Percentiles rank a stretch among this genome's conserved stretches.
Conservation (phyloP, 2,797 vertebrate species). For the Euthynnus affinis region DNA sequence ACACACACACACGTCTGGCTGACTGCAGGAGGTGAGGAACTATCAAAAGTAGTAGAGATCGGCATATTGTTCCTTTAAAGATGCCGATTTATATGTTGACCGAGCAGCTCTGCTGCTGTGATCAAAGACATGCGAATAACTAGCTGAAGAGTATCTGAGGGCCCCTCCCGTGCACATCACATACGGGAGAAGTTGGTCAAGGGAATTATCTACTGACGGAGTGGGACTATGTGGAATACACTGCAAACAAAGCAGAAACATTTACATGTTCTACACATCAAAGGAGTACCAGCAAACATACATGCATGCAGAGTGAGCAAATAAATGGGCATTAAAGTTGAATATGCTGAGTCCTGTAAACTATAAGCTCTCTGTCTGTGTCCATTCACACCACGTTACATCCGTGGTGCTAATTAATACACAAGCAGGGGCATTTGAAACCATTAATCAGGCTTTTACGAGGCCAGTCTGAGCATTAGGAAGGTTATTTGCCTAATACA, state of each 20-base stretch:
- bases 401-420: constrained; percentile 66
- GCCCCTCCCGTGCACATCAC: constrained; percentile 9
- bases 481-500: constrained; percentile 82
- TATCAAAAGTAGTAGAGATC: constrained; percentile 23
- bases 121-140: constrained; percentile 58
- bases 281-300: constrained; percentile 26
- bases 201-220: constrained; percentile 22
- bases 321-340: constrained; percentile 4
- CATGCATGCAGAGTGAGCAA: neutral
- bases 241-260: constrained; percentile 40
- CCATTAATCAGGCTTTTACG: constrained; percentile 84
- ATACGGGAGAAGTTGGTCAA: constrained; percentile 19
- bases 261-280: constrained; percentile 19
- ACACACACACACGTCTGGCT: constrained; percentile 5
- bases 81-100: constrained; percentile 50
- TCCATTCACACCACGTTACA: constrained; percentile 41
- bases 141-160: constrained; percentile 32
- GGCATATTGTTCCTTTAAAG: constrained; percentile 48
- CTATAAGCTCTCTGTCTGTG: constrained; percentile 1
- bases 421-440: constrained; percentile 75
- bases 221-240: constrained; percentile 7
- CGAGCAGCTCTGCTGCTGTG: constrained; percentile 40
- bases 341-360: constrained; percentile 12
- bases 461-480: constrained; percentile 69
- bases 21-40: constrained; percentile 40